Percentiles rank a stretch among this genome's conserved stretches.
phyloP scores from a whole-genome alignment of 2,888 invertebrate species.

The Aleiodes leptofemur region DNA sequence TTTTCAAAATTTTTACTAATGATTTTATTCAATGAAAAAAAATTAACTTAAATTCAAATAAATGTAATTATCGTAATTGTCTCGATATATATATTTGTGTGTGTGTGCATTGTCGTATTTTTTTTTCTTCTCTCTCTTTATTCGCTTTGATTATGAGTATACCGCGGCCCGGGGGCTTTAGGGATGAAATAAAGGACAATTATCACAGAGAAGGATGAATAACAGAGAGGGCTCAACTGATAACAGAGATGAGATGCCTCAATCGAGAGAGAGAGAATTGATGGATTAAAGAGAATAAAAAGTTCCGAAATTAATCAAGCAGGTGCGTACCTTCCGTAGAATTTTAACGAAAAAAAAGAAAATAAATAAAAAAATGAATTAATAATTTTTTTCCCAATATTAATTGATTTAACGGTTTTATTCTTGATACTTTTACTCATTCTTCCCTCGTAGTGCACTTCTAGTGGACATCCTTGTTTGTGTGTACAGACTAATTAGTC shows the following conservation, averaged over 20 bases:
- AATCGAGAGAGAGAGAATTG: neutral
- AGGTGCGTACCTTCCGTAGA: constrained; percentile 33
- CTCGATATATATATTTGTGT: constrained; percentile 4
- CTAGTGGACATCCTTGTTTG: constrained; percentile 24
- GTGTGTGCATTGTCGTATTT: constrained; percentile 32
- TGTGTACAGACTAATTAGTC: constrained; percentile 12
- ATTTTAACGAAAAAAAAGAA: neutral
- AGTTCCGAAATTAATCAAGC: neutral
- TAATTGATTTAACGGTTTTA: constrained; percentile 6
- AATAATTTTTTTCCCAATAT: neutral
- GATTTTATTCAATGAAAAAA: neutral
- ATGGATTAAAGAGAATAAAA: constrained; percentile 11
- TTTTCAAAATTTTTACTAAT: neutral
- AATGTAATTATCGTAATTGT: neutral
- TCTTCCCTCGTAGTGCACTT: constrained; percentile 26
- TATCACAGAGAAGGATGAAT: constrained; percentile 52
- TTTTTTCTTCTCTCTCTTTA: constrained; percentile 57
- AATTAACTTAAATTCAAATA: neutral
- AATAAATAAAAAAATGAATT: neutral
- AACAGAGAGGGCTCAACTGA: constrained; percentile 36
- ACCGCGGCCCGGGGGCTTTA: constrained; percentile 62
- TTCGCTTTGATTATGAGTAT: constrained; percentile 67
- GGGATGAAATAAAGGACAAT: constrained; percentile 62
- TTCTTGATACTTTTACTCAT: constrained; percentile 9
- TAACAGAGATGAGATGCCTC: constrained; percentile 48